Evolutionary conservation across 2,797 vertebrate genomes (phyloP).

Genomic region (Pelochelys cantorii): DNA sequence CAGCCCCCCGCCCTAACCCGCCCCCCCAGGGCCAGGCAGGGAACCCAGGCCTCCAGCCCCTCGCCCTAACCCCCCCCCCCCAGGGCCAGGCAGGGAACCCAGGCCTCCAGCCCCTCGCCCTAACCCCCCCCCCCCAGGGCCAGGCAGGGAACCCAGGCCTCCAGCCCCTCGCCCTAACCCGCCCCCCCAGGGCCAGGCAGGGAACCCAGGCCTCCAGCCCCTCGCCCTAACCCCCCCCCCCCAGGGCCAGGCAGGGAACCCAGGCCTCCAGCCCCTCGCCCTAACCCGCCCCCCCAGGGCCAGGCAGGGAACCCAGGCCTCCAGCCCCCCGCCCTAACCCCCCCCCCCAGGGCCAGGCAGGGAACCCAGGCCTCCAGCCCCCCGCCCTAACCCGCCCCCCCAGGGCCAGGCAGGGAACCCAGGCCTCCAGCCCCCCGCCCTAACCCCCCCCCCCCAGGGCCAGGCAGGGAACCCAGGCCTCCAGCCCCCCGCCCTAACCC

Average conservation of each 20-base stretch:
- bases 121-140: fast-evolving
- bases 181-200: background rate
- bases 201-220: conserved; percentile 7
- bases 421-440: background rate
- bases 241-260: background rate
- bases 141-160: background rate
- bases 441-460: no score
- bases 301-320: background rate
- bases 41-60: conserved; percentile 4
- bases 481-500: background rate
- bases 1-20: background rate
- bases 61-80: no score
- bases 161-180: background rate
- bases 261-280: background rate
- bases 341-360: background rate
- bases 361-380: background rate
- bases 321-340: background rate
- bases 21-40: background rate
- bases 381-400: background rate
- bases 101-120: background rate
- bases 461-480: background rate
- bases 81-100: background rate
- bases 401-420: background rate
- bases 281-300: background rate
- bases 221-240: no score